Conservation (phyloP, 2,113 vertebrate species). For the Tragelaphus scriptus region DNA sequence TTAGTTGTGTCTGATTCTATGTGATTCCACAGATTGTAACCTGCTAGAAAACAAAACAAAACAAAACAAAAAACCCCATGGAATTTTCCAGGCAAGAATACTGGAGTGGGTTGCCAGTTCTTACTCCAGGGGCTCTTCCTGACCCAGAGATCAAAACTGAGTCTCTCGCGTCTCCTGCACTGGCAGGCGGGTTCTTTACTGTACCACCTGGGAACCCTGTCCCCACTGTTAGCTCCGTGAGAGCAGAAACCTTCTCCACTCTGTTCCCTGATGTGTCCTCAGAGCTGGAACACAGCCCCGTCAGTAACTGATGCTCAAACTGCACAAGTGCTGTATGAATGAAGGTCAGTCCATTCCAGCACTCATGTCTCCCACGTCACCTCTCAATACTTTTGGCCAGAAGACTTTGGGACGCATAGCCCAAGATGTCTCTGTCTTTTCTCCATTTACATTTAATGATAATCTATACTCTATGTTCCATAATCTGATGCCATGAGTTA, state of each 20-base stretch:
- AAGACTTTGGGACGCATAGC: neutral
- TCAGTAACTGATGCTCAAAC: neutral
- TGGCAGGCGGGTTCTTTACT: neutral
- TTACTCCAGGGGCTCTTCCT: neutral
- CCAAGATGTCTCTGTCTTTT: neutral
- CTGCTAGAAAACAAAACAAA: neutral
- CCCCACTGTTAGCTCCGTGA: neutral
- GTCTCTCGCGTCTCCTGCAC: neutral
- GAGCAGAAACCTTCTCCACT: neutral
- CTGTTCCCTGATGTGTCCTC: neutral
- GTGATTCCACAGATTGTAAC: neutral
- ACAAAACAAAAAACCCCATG: neutral
- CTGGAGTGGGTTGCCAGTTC: neutral
- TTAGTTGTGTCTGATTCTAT: neutral
- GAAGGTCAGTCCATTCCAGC: neutral
- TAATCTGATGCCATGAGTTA: neutral
- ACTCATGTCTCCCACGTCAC: neutral
- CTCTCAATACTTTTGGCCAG: neutral
- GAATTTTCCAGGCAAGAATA: neutral
- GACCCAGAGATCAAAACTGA: neutral
- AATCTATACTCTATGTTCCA: neutral
- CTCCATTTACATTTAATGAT: neutral
- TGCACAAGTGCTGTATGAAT: neutral
- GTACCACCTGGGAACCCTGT: neutral
- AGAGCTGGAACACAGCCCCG: neutral